A percentile compares a stretch with the other conserved stretches of the same genome.
phyloP scores from a whole-genome alignment of 2,888 invertebrate species.

The Leucozona laternaria region DNA sequence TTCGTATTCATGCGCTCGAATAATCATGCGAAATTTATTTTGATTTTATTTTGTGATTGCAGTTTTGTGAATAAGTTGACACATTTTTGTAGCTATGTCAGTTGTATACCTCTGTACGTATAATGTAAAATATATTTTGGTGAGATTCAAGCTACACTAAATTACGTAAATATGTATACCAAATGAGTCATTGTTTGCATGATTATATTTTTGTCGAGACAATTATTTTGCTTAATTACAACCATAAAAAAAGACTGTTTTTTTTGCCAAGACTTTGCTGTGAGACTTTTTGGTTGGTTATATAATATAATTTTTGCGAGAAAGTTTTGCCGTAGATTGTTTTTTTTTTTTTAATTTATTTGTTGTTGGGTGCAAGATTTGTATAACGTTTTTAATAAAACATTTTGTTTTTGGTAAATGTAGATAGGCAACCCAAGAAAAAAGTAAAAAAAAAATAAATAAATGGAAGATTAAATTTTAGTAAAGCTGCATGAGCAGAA shows the following conservation, averaged over 20 bases:
- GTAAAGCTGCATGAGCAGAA: too few relatives aligned
- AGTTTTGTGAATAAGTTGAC: constrained; percentile 16
- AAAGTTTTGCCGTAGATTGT: background rate
- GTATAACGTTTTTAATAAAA: background rate
- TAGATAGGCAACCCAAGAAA: too few relatives aligned
- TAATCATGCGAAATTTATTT: constrained; percentile 4
- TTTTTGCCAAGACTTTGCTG: background rate
- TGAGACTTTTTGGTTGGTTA: constrained; percentile 24
- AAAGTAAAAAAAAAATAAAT: too few relatives aligned
- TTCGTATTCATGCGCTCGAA: constrained; percentile 13
- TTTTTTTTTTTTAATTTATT: background rate
- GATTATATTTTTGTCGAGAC: constrained; percentile 16
- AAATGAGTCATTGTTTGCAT: background rate
- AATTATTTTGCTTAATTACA: constrained; percentile 28
- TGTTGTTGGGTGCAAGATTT: background rate
- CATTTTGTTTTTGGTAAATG: background rate
- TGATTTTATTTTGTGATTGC: constrained; percentile 35
- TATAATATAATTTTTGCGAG: constrained; percentile 31
- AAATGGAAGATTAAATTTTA: too few relatives aligned
- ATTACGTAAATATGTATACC: background rate
- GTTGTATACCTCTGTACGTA: background rate
- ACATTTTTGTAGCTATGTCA: background rate
- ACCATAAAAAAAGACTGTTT: background rate
- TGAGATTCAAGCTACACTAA: background rate
- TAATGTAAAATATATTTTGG: background rate